These are phyloP conservation scores for Azorinus chamasolen DNA, from an alignment of 2,888 invertebrate species.

Conservation along the genomic window DNA sequence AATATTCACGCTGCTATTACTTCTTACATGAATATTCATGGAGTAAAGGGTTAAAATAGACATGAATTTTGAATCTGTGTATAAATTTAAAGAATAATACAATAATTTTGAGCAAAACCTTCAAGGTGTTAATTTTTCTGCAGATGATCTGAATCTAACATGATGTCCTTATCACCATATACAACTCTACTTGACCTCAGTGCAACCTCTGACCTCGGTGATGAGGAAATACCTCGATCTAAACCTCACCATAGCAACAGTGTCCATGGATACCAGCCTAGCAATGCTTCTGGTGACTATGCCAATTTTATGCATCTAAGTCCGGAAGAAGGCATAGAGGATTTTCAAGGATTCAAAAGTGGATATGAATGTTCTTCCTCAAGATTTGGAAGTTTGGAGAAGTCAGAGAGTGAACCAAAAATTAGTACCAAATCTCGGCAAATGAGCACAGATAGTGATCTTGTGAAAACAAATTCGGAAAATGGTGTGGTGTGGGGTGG, in stretches of 20 bases:
- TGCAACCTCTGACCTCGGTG: slow-evolving; percentile 44
- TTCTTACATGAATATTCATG: too few species aligned
- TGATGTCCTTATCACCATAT: slow-evolving; percentile 58
- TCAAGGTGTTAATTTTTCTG: too few species aligned
- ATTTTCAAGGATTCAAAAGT: slow-evolving; percentile 58
- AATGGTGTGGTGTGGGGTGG: background rate
- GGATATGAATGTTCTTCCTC: slow-evolving; percentile 61
- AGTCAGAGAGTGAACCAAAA: slow-evolving; percentile 1
- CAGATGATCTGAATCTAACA: slow-evolving; percentile 1
- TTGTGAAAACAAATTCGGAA: background rate
- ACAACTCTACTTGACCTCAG: slow-evolving; percentile 58
- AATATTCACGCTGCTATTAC: too few species aligned
- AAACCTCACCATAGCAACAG: slow-evolving; percentile 41
- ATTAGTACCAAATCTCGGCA: background rate
- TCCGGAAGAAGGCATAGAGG: slow-evolving; percentile 58
- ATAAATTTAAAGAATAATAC: too few species aligned
- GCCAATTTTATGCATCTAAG: slow-evolving; percentile 36
- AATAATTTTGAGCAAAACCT: too few species aligned
- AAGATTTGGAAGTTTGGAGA: slow-evolving; percentile 55
- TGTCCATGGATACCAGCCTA: slow-evolving; percentile 55
- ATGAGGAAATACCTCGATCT: slow-evolving; percentile 31
- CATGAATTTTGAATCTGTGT: too few species aligned
- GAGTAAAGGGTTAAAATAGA: too few species aligned
- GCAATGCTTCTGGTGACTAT: slow-evolving; percentile 48
- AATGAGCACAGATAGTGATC: background rate